phyloP scores from a whole-genome alignment of 2,888 invertebrate genomes.

The Netelia melanura region DNA sequence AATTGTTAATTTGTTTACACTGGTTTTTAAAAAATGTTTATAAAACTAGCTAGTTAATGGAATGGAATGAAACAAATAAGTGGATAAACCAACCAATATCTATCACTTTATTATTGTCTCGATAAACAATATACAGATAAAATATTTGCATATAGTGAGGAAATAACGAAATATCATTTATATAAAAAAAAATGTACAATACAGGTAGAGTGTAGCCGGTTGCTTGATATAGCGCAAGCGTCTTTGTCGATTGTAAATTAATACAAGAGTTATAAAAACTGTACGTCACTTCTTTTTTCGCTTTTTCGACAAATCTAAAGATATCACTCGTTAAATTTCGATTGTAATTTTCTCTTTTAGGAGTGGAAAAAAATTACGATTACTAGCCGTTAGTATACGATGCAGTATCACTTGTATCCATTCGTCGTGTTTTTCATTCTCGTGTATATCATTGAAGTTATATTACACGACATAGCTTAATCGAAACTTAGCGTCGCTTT shows the following conservation, averaged over 20 bases:
- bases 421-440: conserved; percentile 35
- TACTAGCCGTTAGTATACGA: conserved; percentile 51
- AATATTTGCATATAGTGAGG: conserved; percentile 48
- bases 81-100: conserved; percentile 60
- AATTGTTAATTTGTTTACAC: too few relatives aligned
- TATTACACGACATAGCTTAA: conserved; percentile 47
- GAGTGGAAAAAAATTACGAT: not conserved
- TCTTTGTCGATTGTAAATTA: conserved; percentile 38
- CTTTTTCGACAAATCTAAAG: conserved; percentile 22
- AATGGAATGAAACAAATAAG: not conserved
- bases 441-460: conserved; percentile 5
- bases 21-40: too few relatives aligned
- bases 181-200: conserved; percentile 57
- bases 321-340: conserved; percentile 59
- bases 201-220: conserved; percentile 56
- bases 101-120: conserved; percentile 62
- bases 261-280: conserved; percentile 33
- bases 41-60: conserved; percentile 15
- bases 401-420: conserved; percentile 68
- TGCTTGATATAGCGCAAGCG: conserved; percentile 50
- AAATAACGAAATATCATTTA: conserved; percentile 55
- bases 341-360: conserved; percentile 22
- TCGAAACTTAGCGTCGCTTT: conserved; percentile 25
- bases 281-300: conserved; percentile 27
- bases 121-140: conserved; percentile 60